These are phyloP conservation scores for Chelidonichthys spinosus DNA, from an alignment of 2,797 vertebrate genomes.

Conservation along the genomic window DNA sequence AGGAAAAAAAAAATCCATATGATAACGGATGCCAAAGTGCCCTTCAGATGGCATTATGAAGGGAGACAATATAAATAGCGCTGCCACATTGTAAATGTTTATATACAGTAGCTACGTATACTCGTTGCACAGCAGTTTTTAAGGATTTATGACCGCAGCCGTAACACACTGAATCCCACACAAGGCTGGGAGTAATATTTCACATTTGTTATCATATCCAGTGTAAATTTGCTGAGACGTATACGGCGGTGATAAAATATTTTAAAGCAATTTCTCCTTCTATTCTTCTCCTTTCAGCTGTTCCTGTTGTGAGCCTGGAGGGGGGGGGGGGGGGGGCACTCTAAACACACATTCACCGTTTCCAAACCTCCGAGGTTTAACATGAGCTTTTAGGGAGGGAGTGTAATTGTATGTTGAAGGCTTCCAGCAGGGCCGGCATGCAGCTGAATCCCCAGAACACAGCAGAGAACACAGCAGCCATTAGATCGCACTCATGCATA, in stretches of 20 bases:
- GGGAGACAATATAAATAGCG: slow-evolving; percentile 85
- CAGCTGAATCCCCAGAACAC: slow-evolving; percentile 55
- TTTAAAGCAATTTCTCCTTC: slow-evolving; percentile 77
- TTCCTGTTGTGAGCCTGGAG: slow-evolving; percentile 20
- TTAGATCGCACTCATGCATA: slow-evolving; percentile 67
- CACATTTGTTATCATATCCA: slow-evolving; percentile 85
- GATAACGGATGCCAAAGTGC: slow-evolving; percentile 81
- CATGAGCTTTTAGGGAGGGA: slow-evolving; percentile 41
- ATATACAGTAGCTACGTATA: slow-evolving; percentile 78
- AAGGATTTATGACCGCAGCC: slow-evolving; percentile 80
- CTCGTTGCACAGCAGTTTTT: slow-evolving; percentile 72
- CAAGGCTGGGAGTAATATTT: slow-evolving; percentile 84
- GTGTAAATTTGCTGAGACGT: slow-evolving; percentile 83
- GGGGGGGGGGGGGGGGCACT: neutral
- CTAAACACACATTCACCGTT: slow-evolving; percentile 24
- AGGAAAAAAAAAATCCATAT: slow-evolving; percentile 75
- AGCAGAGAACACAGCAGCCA: slow-evolving; percentile 54
- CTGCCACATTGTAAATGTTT: slow-evolving; percentile 86
- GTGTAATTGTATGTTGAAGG: slow-evolving; percentile 68
- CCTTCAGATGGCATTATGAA: slow-evolving; percentile 81
- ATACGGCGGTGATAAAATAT: slow-evolving; percentile 80
- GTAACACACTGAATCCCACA: slow-evolving; percentile 82
- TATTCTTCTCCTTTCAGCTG: slow-evolving; percentile 63
- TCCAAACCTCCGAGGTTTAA: slow-evolving; percentile 59
- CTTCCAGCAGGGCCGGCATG: slow-evolving; percentile 49